Percentiles rank a stretch among this genome's conserved stretches.
These are phyloP conservation scores for Cryptops parisi DNA, from an alignment of 2,888 invertebrate species.

Conservation along the genomic window DNA sequence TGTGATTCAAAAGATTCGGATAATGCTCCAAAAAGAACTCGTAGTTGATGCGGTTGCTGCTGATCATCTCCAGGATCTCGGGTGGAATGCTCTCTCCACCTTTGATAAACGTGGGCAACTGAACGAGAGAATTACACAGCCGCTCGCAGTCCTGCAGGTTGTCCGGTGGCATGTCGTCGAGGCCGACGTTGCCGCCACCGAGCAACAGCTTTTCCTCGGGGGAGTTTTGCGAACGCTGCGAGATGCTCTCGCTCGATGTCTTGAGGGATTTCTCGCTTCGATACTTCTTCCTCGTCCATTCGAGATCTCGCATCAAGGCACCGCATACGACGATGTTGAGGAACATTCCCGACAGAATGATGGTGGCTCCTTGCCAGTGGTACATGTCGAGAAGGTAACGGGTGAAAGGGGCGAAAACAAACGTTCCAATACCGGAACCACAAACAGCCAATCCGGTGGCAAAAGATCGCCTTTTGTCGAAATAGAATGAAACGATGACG, in stretches of 20 bases:
- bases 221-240: slow-evolving; percentile 8
- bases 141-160: slow-evolving; percentile 19
- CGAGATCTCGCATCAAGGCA: slow-evolving; percentile 66
- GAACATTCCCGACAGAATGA: slow-evolving; percentile 65
- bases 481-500: slow-evolving; percentile 79
- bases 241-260: slow-evolving; percentile 16
- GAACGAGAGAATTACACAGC: slow-evolving; percentile 49
- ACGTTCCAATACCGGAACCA: slow-evolving; percentile 77
- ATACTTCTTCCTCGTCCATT: slow-evolving; percentile 47
- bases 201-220: slow-evolving; percentile 18
- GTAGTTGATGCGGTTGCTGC: slow-evolving; percentile 52
- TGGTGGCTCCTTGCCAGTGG: slow-evolving; percentile 67
- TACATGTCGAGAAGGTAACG: slow-evolving; percentile 52
- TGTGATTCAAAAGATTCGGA: slow-evolving; percentile 45
- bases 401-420: slow-evolving; percentile 67
- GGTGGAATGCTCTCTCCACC: slow-evolving; percentile 60
- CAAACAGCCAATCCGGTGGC: slow-evolving; percentile 77
- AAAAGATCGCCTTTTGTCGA: slow-evolving; percentile 65
- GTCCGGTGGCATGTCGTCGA: slow-evolving; percentile 20
- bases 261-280: slow-evolving; percentile 28
- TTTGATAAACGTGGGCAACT: slow-evolving; percentile 66
- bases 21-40: slow-evolving; percentile 58
- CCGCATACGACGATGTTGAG: slow-evolving; percentile 69
- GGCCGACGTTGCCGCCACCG: slow-evolving; percentile 48
- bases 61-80: slow-evolving; percentile 57